phyloP scores from a whole-genome alignment of 2,113 vertebrate species.

The Sakesphorus luctuosus region DNA sequence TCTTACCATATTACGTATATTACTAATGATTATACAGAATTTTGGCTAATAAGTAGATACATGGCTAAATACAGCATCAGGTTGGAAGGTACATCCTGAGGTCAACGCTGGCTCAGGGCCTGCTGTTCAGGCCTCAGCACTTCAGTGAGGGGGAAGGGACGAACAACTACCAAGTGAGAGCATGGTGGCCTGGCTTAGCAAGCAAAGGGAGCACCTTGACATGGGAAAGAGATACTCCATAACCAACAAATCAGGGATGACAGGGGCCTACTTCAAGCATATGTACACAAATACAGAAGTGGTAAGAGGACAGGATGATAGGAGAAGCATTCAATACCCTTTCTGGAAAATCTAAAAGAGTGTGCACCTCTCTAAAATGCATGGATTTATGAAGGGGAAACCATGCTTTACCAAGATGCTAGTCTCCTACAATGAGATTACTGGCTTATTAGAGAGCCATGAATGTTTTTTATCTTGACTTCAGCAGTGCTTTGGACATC shows the following conservation, averaged over 20 bases:
- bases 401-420: not conserved
- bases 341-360: not conserved
- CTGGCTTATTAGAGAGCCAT: not conserved
- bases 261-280: not conserved
- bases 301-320: not conserved
- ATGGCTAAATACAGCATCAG: too few species aligned
- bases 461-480: not conserved
- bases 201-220: not conserved
- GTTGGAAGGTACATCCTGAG: too few species aligned
- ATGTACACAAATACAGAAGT: not conserved
- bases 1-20: too few species aligned
- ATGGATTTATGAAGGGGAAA: not conserved
- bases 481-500: not conserved
- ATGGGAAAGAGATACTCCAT: not conserved
- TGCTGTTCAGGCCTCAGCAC: too few species aligned
- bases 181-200: not conserved
- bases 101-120: too few species aligned
- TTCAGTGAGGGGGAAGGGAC: not conserved
- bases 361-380: not conserved
- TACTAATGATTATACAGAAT: too few species aligned
- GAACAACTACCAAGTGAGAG: not conserved
- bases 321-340: not conserved
- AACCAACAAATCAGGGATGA: not conserved
- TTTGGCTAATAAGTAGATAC: too few species aligned
- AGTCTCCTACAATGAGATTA: not conserved